A percentile compares a stretch with the other conserved stretches of the same genome.
Evolutionary conservation across 2,797 vertebrate species (phyloP).

Genomic region (Nyctibius grandis): DNA sequence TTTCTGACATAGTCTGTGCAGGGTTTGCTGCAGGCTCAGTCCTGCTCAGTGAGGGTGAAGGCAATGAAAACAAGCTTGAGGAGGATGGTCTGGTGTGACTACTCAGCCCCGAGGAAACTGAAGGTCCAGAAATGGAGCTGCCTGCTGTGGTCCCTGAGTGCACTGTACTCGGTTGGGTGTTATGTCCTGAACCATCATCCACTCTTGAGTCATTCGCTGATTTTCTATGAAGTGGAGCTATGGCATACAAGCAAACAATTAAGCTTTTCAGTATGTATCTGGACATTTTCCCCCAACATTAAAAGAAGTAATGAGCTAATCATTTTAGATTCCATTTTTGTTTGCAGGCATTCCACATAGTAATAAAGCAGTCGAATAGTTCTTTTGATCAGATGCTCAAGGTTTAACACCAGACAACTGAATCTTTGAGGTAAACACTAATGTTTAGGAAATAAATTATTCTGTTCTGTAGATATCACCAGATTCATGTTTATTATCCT

Average conservation of each 20-base stretch:
- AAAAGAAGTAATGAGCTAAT: background rate
- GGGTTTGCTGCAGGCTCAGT: conserved; percentile 39
- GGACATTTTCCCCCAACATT: background rate
- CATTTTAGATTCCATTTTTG: background rate
- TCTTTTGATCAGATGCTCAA: background rate
- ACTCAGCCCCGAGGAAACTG: conserved; percentile 18
- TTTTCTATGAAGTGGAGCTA: conserved; percentile 73
- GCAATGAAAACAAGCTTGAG: background rate
- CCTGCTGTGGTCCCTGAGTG: conserved; percentile 60
- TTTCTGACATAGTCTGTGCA: background rate
- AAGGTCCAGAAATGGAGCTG: conserved; percentile 38
- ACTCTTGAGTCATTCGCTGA: conserved; percentile 28
- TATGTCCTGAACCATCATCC: conserved; percentile 44
- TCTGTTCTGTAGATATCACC: background rate
- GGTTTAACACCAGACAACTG: background rate
- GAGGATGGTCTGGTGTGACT: background rate
- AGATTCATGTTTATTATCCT: background rate
- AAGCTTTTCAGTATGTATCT: background rate
- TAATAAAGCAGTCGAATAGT: background rate
- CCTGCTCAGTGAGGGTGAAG: background rate
- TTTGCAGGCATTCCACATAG: background rate
- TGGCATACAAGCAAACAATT: background rate
- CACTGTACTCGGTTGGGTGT: conserved; percentile 12
- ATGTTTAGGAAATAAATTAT: background rate
- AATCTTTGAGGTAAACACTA: background rate